A percentile compares a stretch with the other conserved stretches of the same genome.
phyloP scores from a whole-genome alignment of 2,113 vertebrate species.

The Pogonocichla stellata region DNA sequence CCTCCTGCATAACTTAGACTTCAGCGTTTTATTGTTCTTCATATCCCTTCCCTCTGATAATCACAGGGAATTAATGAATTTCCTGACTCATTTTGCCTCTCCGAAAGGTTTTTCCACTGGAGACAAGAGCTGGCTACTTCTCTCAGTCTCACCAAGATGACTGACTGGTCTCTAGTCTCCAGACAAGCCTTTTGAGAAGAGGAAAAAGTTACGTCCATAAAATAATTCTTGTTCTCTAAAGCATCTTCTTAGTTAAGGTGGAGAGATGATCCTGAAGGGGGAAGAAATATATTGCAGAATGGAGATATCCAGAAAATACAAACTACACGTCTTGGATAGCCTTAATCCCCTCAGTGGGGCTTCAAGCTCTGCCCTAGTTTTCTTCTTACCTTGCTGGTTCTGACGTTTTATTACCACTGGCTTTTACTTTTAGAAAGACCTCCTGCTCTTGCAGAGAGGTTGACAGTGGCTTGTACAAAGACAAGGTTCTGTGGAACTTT shows the following conservation, averaged over 20 bases:
- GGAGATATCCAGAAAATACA: neutral
- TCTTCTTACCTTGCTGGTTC: neutral
- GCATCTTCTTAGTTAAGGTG: neutral
- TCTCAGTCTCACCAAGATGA: neutral
- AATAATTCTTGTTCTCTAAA: neutral
- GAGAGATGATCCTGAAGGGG: neutral
- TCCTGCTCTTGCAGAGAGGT: neutral
- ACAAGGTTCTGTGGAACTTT: neutral
- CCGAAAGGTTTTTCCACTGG: neutral
- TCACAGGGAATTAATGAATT: neutral
- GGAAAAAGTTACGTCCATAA: neutral
- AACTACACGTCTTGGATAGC: neutral
- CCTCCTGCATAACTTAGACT: neutral
- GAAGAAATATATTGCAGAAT: neutral
- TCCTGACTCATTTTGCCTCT: neutral
- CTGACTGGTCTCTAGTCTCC: neutral
- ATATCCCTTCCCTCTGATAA: neutral
- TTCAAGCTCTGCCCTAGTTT: neutral
- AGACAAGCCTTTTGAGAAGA: neutral
- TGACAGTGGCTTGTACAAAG: neutral
- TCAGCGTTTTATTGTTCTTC: neutral
- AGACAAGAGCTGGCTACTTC: neutral
- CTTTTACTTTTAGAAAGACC: neutral
- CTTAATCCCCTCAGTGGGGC: neutral
- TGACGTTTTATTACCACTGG: neutral